Conservation (phyloP, 1,140 invertebrate genomes). For the Meloidogyne floridensis region DNA sequence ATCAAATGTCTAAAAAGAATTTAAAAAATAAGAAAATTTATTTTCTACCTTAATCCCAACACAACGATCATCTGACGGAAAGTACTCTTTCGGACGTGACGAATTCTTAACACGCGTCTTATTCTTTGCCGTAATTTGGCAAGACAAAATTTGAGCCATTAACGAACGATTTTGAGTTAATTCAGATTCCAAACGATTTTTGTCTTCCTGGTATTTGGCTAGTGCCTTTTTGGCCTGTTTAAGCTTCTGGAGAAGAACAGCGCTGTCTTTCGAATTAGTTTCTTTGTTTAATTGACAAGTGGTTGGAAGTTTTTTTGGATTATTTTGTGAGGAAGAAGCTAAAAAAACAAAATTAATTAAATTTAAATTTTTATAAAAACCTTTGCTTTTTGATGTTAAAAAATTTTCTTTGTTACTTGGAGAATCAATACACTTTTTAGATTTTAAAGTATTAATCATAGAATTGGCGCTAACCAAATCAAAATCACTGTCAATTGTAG, state of each 20-base stretch:
- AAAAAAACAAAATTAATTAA: background rate
- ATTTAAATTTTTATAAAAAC: background rate
- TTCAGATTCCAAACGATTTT: background rate
- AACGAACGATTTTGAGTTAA: background rate
- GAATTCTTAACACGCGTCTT: background rate
- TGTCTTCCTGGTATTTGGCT: background rate
- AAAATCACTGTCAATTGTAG: constrained; percentile 1
- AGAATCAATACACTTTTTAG: background rate
- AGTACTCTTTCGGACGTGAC: background rate
- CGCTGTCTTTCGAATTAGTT: background rate
- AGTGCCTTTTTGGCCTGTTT: background rate
- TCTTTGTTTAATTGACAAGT: background rate
- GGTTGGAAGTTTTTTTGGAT: too few species aligned
- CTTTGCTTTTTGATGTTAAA: background rate
- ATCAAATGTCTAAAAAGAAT: background rate
- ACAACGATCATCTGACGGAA: background rate
- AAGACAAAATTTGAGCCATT: background rate
- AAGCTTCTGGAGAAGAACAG: background rate
- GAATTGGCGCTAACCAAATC: background rate
- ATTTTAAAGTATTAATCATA: background rate
- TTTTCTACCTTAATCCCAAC: background rate
- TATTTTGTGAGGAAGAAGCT: background rate
- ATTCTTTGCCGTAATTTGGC: background rate
- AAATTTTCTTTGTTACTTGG: background rate
- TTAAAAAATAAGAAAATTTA: background rate